Evolutionary conservation across 2,113 vertebrate genomes (phyloP), one percentile per base, ranked within the genome.

Genomic region (Colinus virginianus): DNA sequence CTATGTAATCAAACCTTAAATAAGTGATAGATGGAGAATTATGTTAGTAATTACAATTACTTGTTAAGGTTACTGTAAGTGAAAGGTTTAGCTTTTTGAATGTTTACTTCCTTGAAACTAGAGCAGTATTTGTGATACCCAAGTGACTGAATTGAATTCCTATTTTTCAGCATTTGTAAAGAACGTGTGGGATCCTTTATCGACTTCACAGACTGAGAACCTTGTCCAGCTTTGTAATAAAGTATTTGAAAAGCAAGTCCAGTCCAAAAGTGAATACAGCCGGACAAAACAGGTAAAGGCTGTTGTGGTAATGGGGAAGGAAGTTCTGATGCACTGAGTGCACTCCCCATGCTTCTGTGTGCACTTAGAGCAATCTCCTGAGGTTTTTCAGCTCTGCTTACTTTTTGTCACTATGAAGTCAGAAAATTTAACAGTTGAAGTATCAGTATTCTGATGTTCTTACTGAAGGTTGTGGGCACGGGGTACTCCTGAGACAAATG

Each of bases 111-210:
- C 46, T 88, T 90, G 49, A 59, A 90, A 77, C 8, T 14, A 9
- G 15, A 72, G 46, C 1, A n/a, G n/a, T n/a, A n/a, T n/a, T n/a
- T n/a, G n/a, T n/a, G n/a, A n/a, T n/a, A n/a, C n/a, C n/a, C n/a
- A n/a, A n/a, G n/a, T n/a, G n/a, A n/a, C n/a, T n/a, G 8, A 88
- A 88, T 88, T 46, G 17, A 83, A 45, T 67, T 56, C 10, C 3
- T 58, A 6, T 25, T 15, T 91, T 78, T 43, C 77, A 99, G 99
- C 90, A 30, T 98, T 98, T 87, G 97, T 98, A 62, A 98, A 98
- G 79, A 97, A 97, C 78, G 94, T 98, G 45, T 99, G 99, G 99
- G 99, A 99, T 96, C 99, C 99, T 48, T 85, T 98, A 95, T 99
- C 99, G 21, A 78, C 97, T 28, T 97, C 95, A 64, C 98, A 99